Percentiles rank a stretch among this genome's conserved stretches.
Evolutionary conservation across 2,888 invertebrate species (phyloP).

Genomic region (Lamproptera curius): DNA sequence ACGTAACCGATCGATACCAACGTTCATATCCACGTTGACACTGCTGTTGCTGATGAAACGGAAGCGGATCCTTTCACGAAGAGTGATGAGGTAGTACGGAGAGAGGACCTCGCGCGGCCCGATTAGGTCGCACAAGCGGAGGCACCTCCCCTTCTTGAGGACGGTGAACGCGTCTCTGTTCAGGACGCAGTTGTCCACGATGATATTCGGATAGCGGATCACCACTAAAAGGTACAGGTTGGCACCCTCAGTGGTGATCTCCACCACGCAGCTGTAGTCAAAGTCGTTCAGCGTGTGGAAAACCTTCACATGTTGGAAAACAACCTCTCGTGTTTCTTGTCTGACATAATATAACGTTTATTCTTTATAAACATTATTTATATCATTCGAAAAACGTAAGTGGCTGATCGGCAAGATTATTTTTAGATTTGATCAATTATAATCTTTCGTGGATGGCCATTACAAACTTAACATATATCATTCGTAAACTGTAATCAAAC

Average conservation of each 20-base stretch:
- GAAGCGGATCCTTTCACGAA: slow-evolving; percentile 44
- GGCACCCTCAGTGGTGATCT: slow-evolving; percentile 42
- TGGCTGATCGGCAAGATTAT: too few species aligned
- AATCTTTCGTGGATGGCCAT: too few species aligned
- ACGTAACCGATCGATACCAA: too few species aligned
- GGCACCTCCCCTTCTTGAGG: slow-evolving; percentile 41
- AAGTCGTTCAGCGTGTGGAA: slow-evolving; percentile 48
- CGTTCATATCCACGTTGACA: slow-evolving; percentile 57
- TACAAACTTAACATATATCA: too few species aligned
- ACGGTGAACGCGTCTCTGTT: slow-evolving; percentile 51
- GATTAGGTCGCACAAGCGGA: slow-evolving; percentile 46
- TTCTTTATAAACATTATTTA: too few species aligned
- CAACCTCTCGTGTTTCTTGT: too few species aligned
- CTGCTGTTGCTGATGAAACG: slow-evolving; percentile 62
- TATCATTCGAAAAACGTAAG: too few species aligned
- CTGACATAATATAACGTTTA: too few species aligned
- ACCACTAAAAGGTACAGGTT: slow-evolving; percentile 42
- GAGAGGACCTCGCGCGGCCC: slow-evolving; percentile 29
- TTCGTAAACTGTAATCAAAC: too few species aligned
- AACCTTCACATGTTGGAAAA: too few species aligned
- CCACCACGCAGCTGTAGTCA: slow-evolving; percentile 57
- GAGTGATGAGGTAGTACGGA: slow-evolving; percentile 42
- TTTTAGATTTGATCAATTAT: too few species aligned
- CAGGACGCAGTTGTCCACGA: slow-evolving; percentile 42
- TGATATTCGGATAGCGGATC: slow-evolving; percentile 48